Conservation (phyloP, 2,888 invertebrate species). For the Drosophila anomalipes region DNA sequence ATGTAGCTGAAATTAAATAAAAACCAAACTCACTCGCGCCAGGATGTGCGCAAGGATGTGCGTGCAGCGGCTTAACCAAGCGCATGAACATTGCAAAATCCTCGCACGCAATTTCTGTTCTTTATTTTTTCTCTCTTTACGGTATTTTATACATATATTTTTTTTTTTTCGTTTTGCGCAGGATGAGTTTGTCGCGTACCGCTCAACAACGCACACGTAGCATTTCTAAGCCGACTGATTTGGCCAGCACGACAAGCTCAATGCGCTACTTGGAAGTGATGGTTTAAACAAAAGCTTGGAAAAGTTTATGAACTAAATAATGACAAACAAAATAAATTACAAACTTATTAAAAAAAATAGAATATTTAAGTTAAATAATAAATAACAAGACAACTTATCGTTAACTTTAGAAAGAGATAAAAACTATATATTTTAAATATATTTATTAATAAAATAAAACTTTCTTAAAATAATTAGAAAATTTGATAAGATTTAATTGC, state of each 20-base stretch:
- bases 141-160: not conserved
- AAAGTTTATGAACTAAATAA: not conserved
- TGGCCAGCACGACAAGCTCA: not conserved
- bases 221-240: conserved; percentile 1
- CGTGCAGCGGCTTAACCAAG: conserved; percentile 67
- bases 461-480: not conserved
- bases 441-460: not conserved
- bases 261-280: conserved; percentile 7
- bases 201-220: conserved; percentile 5
- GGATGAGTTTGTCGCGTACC: conserved; percentile 22
- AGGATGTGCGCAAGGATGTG: conserved; percentile 68
- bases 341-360: not conserved
- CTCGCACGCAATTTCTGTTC: conserved; percentile 63
- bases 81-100: conserved; percentile 71
- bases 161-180: conserved; percentile 17
- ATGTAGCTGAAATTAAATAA: conserved; percentile 69
- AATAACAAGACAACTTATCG: not conserved
- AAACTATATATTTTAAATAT: not conserved
- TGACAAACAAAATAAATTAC: not conserved
- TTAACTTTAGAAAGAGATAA: not conserved
- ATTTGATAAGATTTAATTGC: not conserved
- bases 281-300: not conserved
- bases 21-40: conserved; percentile 56
- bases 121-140: not conserved
- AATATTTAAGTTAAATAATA: not conserved